Conservation (phyloP, 2,113 vertebrate genomes). For the Dipodomys ordii region DNA sequence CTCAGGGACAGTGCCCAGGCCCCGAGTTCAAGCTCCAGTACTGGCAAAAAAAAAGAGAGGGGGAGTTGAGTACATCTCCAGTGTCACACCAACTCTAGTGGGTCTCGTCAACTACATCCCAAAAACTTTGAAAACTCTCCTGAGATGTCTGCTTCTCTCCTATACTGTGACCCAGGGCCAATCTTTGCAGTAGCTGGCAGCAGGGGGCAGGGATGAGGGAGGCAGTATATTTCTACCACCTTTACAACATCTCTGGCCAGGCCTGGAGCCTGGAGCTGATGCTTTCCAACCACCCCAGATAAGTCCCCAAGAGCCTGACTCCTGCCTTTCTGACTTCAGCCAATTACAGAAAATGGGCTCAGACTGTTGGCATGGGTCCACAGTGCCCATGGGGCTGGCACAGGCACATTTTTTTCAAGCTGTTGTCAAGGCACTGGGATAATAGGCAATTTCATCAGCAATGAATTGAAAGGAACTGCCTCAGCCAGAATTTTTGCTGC, state of each 20-base stretch:
- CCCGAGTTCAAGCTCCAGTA: too few species aligned
- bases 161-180: background rate
- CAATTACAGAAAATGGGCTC: conserved; percentile 54
- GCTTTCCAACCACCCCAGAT: background rate
- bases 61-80: background rate
- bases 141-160: background rate
- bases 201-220: too few species aligned
- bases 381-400: conserved; percentile 22
- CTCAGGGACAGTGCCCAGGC: too few species aligned
- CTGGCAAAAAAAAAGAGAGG: too few species aligned
- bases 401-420: conserved; percentile 62
- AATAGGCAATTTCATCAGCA: conserved; percentile 71
- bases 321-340: conserved; percentile 54
- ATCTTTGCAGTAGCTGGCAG: background rate
- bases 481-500: conserved; percentile 58
- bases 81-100: background rate
- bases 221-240: background rate
- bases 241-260: background rate
- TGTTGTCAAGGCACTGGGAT: conserved; percentile 56
- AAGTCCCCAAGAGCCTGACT: background rate
- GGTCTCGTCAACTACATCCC: conserved; percentile 42
- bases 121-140: background rate
- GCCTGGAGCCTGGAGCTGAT: background rate
- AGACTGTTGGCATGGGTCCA: conserved; percentile 21
- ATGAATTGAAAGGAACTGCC: conserved; percentile 52